Conservation (phyloP, 2,797 vertebrate species). For the Siniperca obscura region DNA sequence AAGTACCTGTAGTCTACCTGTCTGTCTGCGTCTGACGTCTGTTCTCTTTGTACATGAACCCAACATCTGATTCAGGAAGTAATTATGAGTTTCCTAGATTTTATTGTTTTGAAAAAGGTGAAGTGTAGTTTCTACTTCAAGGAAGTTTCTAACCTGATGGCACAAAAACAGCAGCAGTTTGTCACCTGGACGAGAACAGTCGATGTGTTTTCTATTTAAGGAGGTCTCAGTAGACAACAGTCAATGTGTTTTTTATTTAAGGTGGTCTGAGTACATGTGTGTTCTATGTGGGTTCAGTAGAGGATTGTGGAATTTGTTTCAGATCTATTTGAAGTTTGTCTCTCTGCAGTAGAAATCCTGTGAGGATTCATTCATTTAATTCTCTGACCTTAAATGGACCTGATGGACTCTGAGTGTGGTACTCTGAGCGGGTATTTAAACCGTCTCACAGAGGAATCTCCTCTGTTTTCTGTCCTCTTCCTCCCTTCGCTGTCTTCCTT, state of each 20-base stretch:
- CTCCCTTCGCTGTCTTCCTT: background rate
- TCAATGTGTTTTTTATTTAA: background rate
- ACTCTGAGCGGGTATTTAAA: background rate
- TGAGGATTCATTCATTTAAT: conserved; percentile 15
- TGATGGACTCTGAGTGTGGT: background rate
- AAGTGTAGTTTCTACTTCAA: too few species aligned
- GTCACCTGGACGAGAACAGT: too few species aligned
- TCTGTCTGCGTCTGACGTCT: too few species aligned
- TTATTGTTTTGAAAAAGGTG: too few species aligned
- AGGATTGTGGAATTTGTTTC: conserved; percentile 16
- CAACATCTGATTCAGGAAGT: too few species aligned
- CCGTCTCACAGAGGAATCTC: background rate
- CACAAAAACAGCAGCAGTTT: too few species aligned
- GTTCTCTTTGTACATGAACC: too few species aligned
- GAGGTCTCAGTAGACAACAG: background rate
- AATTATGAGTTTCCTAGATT: too few species aligned
- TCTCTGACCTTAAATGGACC: conserved; percentile 24
- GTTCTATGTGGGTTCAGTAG: background rate
- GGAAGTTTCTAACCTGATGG: background rate
- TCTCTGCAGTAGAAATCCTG: conserved; percentile 13
- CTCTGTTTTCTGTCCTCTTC: background rate
- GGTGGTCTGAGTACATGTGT: background rate
- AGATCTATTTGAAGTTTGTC: conserved; percentile 41
- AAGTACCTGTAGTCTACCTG: too few species aligned
- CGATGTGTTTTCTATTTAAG: too few species aligned